Evolutionary conservation across 1,140 invertebrate genomes (phyloP).

Genomic region (Bradysia coprophila): DNA sequence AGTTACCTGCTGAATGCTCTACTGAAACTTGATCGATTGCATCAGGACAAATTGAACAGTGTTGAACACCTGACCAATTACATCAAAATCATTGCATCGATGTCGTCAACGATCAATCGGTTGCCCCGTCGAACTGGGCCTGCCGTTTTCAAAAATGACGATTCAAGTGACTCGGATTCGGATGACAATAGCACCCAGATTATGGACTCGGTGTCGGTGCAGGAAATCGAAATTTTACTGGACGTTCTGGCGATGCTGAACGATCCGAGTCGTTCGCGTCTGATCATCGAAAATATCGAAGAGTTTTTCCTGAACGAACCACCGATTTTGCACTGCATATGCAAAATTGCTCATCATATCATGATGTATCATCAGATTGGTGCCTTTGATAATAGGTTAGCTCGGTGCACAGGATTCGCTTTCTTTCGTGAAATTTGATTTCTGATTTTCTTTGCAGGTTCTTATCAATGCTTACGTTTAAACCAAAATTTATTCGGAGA

Average conservation of each 20-base stretch:
- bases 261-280: slow-evolving; percentile 38
- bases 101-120: slow-evolving; percentile 26
- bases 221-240: slow-evolving; percentile 25
- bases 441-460: slow-evolving; percentile 39
- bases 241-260: slow-evolving; percentile 41
- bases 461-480: slow-evolving; percentile 72
- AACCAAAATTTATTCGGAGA: slow-evolving; percentile 57
- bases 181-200: slow-evolving; percentile 18
- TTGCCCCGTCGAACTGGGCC: not conserved
- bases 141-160: not conserved
- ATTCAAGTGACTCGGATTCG: slow-evolving; percentile 5
- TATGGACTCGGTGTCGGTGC: slow-evolving; percentile 16
- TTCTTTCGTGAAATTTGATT: not conserved
- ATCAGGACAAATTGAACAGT: slow-evolving; percentile 31
- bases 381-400: slow-evolving; percentile 50
- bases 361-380: slow-evolving; percentile 53
- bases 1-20: slow-evolving; percentile 36
- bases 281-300: slow-evolving; percentile 37
- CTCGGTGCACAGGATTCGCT: not conserved
- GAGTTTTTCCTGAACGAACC: slow-evolving; percentile 28
- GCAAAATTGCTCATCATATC: slow-evolving; percentile 59
- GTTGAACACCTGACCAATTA: slow-evolving; percentile 11
- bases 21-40: slow-evolving; percentile 39
- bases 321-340: slow-evolving; percentile 40
- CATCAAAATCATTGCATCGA: slow-evolving; percentile 17